Evolutionary conservation across 2,113 vertebrate genomes (phyloP), one percentile per base, ranked within the genome.

Genomic region (Gobius niger): DNA sequence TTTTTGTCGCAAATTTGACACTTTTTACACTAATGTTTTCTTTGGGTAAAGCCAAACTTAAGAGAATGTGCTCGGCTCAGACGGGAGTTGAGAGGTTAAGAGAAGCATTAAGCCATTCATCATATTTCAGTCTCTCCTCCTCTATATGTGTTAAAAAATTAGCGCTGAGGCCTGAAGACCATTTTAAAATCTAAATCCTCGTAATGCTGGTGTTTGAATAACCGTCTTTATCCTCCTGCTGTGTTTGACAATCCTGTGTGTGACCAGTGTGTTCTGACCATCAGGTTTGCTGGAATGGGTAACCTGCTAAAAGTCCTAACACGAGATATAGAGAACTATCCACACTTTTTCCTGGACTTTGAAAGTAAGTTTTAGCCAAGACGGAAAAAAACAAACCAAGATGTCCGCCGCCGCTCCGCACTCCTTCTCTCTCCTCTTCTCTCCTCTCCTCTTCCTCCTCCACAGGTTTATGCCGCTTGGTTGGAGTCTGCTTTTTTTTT

Each of bases 341-440:
- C 97, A 88, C 96, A 98, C 93, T 99, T 99, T 95, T 99, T 99
- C 95, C 96, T 99, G 96, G 98, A 99, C 94, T 99, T 99, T 94
- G 98, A 99, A 98, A 98, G 98, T 99, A 99, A 99, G 98, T 99
- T 87, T 87, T 84, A 81, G 85, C 76, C 54, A 41, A 68, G 44
- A 54, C 72, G 69, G 76, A 69, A 47, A 68, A 16, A 56, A 46
- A 65, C 80, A 34, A 34, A 19, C 3, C 52, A 53, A 12, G 18
- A 42, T 77, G 44, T 79, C 65, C 70, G 78, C 65, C 70, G 82
- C 76, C 75, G 51, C 72, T 80, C 70, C 24, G 65, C 76, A 66
- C 47, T 68, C 80, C 75, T 62, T 82, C 70, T 86, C 70, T 85
- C 42, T 89, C 89, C 81, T 74, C 77, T 85, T n/a, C n/a, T 65